Conservation (phyloP, 37 sponge, comb jelly and placozoan genomes). For the Halisarca cf. caerulea region DNA sequence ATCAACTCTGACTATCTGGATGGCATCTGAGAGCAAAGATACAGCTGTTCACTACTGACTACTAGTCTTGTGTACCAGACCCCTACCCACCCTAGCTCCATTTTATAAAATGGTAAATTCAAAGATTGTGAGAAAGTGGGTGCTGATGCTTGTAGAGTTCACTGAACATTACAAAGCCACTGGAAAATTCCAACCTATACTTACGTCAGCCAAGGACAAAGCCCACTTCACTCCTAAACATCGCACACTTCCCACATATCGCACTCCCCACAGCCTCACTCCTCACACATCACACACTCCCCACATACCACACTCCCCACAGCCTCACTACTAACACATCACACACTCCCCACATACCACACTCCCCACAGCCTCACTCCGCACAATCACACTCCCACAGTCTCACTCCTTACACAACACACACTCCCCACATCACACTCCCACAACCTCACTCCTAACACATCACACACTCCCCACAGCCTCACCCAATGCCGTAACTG, state of each 20-base stretch:
- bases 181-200: no score
- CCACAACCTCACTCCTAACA: background rate
- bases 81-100: no score
- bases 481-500: background rate
- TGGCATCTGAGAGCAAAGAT: background rate
- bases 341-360: background rate
- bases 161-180: no score
- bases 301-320: background rate
- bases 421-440: background rate
- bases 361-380: background rate
- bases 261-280: background rate
- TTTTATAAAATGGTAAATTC: no score
- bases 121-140: no score
- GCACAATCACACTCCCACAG: background rate
- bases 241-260: background rate
- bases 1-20: background rate
- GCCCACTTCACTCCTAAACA: background rate
- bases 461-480: background rate
- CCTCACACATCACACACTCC: no score
- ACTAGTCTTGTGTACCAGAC: no score
- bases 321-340: background rate
- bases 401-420: background rate
- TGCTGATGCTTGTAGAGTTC: no score
- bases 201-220: no score
- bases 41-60: no score